These are phyloP conservation scores for Choloepus didactylus DNA, from an alignment of 2,797 vertebrate genomes.

Conservation along the genomic window DNA sequence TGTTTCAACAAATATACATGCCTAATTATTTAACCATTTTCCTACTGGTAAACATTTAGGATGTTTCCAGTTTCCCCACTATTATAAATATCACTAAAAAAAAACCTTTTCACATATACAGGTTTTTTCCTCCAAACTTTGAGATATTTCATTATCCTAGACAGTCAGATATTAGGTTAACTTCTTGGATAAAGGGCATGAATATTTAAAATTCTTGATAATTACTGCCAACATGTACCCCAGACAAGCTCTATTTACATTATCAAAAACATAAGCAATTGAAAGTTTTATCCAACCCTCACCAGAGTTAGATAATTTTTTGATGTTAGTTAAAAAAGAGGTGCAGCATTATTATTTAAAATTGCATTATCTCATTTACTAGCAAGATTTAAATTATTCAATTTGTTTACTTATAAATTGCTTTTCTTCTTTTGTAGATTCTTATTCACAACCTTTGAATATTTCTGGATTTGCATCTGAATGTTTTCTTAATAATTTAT, in stretches of 20 bases:
- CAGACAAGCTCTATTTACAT: constrained; percentile 9
- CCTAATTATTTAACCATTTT: constrained; percentile 25
- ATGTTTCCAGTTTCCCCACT: constrained; percentile 17
- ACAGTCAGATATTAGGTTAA: background rate
- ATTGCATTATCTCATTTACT: constrained; percentile 44
- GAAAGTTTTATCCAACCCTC: constrained; percentile 5
- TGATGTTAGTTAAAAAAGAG: constrained; percentile 31
- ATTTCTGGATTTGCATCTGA: constrained; percentile 35
- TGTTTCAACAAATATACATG: constrained; percentile 35
- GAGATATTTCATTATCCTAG: constrained; percentile 20
- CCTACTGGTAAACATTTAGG: background rate
- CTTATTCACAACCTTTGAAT: constrained; percentile 9
- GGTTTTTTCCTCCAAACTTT: background rate
- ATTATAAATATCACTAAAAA: background rate
- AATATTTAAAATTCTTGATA: constrained; percentile 56
- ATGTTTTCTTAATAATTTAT: constrained; percentile 44
- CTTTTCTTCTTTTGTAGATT: constrained; percentile 5
- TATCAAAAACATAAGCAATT: constrained; percentile 43
- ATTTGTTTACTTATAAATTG: constrained; percentile 27
- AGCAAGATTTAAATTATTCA: constrained; percentile 59
- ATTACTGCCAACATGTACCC: constrained; percentile 21
- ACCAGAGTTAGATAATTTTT: background rate
- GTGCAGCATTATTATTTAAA: constrained; percentile 39
- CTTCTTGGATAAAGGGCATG: background rate
- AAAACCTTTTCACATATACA: background rate